Conservation (phyloP, 2,113 vertebrate species). For the Callipepla californica region DNA sequence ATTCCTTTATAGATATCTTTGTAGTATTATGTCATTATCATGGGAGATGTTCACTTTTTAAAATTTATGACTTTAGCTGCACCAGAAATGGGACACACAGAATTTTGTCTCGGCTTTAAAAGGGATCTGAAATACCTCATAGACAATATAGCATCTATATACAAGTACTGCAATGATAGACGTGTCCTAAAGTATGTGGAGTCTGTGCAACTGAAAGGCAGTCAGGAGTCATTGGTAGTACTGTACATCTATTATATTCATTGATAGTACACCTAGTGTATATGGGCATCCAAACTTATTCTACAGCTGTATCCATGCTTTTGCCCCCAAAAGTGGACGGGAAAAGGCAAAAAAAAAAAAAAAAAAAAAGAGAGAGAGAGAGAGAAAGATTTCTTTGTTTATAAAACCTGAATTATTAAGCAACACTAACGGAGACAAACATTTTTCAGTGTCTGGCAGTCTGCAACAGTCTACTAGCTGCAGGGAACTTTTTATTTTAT, state of each 20-base stretch:
- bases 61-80: neutral
- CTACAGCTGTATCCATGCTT: constrained; percentile 51
- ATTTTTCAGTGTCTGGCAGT: constrained; percentile 64
- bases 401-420: constrained; percentile 66
- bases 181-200: neutral
- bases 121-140: neutral
- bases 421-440: constrained; percentile 50
- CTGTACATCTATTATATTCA: constrained; percentile 54
- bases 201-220: neutral
- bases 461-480: constrained; percentile 45
- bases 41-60: neutral
- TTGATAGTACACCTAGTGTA: constrained; percentile 48
- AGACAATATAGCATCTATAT: neutral
- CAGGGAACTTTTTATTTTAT: constrained; percentile 66
- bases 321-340: constrained; percentile 23
- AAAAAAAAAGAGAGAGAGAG: neutral
- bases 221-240: constrained; percentile 21
- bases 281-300: constrained; percentile 38
- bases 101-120: neutral
- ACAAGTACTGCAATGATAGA: neutral
- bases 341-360: constrained; percentile 19
- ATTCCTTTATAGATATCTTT: neutral
- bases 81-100: neutral
- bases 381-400: constrained; percentile 75
- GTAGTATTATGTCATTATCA: neutral